A percentile compares a stretch with the other conserved stretches of the same genome.
Conservation (phyloP, 2,888 invertebrate species). For the Callosobruchus maculatus region DNA sequence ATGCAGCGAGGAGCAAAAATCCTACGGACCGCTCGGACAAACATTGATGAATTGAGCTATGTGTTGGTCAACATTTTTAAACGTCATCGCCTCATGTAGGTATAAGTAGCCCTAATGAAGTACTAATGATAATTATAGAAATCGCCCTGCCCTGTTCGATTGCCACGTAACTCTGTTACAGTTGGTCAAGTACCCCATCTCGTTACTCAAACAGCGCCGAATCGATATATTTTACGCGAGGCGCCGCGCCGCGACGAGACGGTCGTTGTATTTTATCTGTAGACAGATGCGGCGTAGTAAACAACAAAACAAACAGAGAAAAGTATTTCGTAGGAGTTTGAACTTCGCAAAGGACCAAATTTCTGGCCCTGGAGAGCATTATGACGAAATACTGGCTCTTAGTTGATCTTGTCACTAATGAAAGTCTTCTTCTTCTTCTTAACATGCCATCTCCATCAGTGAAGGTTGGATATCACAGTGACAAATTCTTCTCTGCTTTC, state of each 20-base stretch:
- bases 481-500: no score
- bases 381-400: no score
- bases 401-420: no score
- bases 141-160: background rate
- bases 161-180: constrained; percentile 24
- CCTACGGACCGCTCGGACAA: no score
- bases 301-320: background rate
- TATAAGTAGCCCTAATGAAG: no score
- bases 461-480: no score
- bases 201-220: constrained; percentile 17
- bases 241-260: background rate
- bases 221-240: constrained; percentile 33
- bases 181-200: constrained; percentile 37
- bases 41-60: no score
- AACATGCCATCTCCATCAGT: no score
- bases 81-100: no score
- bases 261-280: background rate
- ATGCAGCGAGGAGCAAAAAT: no score
- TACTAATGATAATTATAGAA: background rate
- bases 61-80: no score
- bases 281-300: background rate
- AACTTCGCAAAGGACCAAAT: background rate
- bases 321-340: background rate
- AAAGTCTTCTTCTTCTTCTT: no score
- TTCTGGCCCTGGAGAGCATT: background rate